A percentile compares a stretch with the other conserved stretches of the same genome.
These are phyloP conservation scores for Sebastes hubbsi DNA, from an alignment of 2,797 vertebrate species.

Conservation along the genomic window DNA sequence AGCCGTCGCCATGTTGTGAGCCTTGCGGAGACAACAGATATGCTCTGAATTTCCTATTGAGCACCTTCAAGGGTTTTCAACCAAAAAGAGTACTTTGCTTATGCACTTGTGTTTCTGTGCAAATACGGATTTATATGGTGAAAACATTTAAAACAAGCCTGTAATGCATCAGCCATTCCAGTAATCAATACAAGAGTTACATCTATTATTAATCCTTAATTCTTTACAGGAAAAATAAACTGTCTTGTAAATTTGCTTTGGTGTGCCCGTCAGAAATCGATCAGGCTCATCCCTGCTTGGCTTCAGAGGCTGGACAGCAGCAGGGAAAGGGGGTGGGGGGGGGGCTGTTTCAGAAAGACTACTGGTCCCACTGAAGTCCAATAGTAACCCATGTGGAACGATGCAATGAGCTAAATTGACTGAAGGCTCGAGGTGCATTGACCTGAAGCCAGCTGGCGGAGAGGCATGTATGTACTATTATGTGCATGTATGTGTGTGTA, in stretches of 20 bases:
- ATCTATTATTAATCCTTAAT: not conserved
- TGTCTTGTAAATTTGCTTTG: not conserved
- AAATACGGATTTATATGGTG: not conserved
- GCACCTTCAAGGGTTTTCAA: no score
- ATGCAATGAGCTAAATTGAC: constrained; percentile 38
- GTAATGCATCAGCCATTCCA: not conserved
- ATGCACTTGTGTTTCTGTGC: not conserved
- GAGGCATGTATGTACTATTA: not conserved
- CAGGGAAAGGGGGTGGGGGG: not conserved
- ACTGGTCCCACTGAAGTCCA: constrained; percentile 1
- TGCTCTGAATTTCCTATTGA: no score
- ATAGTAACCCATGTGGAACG: constrained; percentile 22
- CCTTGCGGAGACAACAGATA: no score
- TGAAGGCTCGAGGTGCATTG: constrained; percentile 19
- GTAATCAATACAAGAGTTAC: not conserved
- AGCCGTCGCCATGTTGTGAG: no score
- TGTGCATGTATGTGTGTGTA: not conserved
- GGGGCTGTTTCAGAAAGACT: not conserved
- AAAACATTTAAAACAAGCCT: not conserved
- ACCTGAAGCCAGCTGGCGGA: constrained; percentile 26
- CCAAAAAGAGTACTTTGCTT: not conserved
- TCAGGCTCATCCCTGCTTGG: not conserved
- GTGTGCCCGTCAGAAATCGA: constrained; percentile 1
- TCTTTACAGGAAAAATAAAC: not conserved
- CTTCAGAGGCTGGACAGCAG: constrained; percentile 7